A percentile compares a stretch with the other conserved stretches of the same genome.
Evolutionary conservation across 2,797 vertebrate genomes (phyloP).

Genomic region (Sebastes steindachneri): DNA sequence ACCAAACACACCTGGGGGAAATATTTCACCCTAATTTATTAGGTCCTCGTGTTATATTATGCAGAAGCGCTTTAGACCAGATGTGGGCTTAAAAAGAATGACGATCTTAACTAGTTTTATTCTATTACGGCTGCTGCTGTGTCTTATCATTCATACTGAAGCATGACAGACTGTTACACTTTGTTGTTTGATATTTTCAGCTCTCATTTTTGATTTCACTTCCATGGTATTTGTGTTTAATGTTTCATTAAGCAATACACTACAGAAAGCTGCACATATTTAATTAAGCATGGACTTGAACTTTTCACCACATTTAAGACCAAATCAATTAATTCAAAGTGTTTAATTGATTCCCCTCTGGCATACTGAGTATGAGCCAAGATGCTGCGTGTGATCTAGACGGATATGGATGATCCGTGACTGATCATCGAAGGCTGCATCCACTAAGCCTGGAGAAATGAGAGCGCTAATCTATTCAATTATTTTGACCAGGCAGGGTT

Average conservation of each 20-base stretch:
- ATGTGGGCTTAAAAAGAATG: background rate
- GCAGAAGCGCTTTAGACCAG: background rate
- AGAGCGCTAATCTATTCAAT: constrained; percentile 3
- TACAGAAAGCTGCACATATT: background rate
- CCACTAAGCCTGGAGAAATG: constrained; percentile 16
- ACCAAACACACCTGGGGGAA: constrained; percentile 52
- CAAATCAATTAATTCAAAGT: constrained; percentile 64
- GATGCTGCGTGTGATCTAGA: constrained; percentile 26
- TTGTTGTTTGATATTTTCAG: background rate
- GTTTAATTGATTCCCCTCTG: constrained; percentile 62
- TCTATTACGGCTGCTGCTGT: background rate
- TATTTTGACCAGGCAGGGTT: constrained; percentile 15
- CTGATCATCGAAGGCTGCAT: constrained; percentile 16
- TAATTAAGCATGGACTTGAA: constrained; percentile 20
- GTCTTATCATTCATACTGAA: background rate
- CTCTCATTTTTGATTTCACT: background rate
- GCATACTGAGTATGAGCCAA: constrained; percentile 35
- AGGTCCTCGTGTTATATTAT: background rate
- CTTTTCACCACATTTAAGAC: constrained; percentile 51
- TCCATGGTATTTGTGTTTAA: background rate
- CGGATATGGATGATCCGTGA: constrained; percentile 43
- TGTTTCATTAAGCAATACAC: background rate
- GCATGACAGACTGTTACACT: background rate
- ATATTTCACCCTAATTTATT: constrained; percentile 56
- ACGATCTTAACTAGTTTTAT: background rate